Evolutionary conservation across 2,113 vertebrate species (phyloP).

Genomic region (Pseudopodoces humilis): DNA sequence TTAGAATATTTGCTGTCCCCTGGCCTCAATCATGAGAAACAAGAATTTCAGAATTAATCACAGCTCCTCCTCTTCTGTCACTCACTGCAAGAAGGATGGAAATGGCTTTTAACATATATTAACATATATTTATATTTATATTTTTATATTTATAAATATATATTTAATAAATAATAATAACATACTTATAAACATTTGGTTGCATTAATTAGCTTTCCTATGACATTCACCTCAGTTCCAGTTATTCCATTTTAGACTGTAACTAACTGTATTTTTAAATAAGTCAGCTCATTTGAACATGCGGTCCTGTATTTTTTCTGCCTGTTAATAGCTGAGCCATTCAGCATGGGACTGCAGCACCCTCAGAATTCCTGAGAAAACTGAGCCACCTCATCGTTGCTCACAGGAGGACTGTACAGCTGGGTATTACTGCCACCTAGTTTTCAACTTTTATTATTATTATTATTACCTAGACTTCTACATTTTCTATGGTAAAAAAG

Average conservation of each 20-base stretch:
- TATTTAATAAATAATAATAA: no score
- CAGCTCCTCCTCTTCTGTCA: neutral
- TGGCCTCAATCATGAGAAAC: neutral
- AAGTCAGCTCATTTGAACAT: neutral
- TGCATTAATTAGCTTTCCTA: neutral
- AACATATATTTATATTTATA: no score
- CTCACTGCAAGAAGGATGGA: neutral
- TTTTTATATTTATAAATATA: no score
- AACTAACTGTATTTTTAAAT: neutral
- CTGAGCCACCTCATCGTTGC: slow-evolving; percentile 5
- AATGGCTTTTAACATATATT: neutral
- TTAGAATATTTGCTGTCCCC: neutral
- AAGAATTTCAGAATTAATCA: neutral
- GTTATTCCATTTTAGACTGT: neutral
- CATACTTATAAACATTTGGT: neutral
- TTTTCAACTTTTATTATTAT: slow-evolving; percentile 46
- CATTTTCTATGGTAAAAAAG: neutral
- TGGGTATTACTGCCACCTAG: slow-evolving; percentile 69
- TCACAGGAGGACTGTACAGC: neutral
- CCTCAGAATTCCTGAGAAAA: slow-evolving; percentile 27
- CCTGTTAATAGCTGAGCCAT: slow-evolving; percentile 18
- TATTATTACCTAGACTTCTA: neutral
- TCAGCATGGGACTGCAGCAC: neutral
- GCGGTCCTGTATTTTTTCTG: neutral
- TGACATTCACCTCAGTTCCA: neutral